These are phyloP conservation scores for Pelmatolapia mariae DNA, from an alignment of 2,113 vertebrate species.

Conservation along the genomic window DNA sequence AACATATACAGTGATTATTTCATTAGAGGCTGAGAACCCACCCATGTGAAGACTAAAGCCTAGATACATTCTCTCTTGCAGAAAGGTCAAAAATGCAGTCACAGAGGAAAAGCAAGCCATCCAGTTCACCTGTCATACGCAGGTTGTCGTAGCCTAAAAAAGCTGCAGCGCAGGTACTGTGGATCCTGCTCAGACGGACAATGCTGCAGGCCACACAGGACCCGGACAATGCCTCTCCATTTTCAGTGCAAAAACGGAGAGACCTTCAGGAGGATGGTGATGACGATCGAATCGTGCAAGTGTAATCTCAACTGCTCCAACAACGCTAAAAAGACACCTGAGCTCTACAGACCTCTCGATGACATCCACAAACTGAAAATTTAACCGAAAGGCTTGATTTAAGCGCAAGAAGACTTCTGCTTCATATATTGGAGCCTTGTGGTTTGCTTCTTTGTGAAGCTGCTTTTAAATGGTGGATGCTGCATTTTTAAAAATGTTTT, in stretches of 20 bases:
- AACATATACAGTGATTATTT: not conserved
- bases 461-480: not conserved
- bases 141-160: conserved; percentile 85
- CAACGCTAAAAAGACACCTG: conserved; percentile 60
- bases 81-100: conserved; percentile 87
- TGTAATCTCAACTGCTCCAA: conserved; percentile 80
- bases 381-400: not conserved
- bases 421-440: conserved; percentile 90
- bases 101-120: conserved; percentile 73
- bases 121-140: conserved; percentile 75
- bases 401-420: conserved; percentile 44
- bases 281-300: conserved; percentile 89
- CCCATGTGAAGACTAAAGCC: not conserved
- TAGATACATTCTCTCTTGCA: conserved; percentile 46
- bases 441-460: conserved; percentile 91
- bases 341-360: conserved; percentile 79
- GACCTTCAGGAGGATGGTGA: conserved; percentile 83
- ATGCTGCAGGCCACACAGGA: conserved; percentile 85
- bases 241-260: conserved; percentile 84
- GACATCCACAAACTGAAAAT: conserved; percentile 75
- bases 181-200: conserved; percentile 83
- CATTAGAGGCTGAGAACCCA: not conserved
- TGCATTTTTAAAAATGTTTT: not conserved
- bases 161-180: conserved; percentile 83
- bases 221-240: conserved; percentile 79